Evolutionary conservation across 2,797 vertebrate species (phyloP).

Genomic region (Enteromius mattozi): DNA sequence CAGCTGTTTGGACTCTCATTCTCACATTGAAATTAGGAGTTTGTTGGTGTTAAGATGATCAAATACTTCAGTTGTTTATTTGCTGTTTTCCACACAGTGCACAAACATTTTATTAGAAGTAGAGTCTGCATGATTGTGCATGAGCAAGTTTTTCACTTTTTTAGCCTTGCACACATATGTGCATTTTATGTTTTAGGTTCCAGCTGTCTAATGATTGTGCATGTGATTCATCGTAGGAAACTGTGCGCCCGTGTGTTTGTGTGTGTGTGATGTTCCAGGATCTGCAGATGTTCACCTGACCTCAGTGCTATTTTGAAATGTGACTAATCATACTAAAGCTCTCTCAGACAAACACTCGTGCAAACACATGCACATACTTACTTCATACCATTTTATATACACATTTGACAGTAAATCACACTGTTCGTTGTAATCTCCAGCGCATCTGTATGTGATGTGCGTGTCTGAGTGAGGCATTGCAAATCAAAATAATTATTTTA

Average conservation of each 20-base stretch:
- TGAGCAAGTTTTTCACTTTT: not conserved
- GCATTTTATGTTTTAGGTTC: not conserved
- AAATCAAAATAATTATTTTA: not conserved
- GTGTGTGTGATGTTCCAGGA: not conserved
- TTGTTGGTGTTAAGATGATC: not conserved
- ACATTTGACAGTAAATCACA: not conserved
- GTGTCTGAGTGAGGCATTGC: not conserved
- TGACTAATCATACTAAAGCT: constrained; percentile 68
- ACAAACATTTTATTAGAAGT: not conserved
- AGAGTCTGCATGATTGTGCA: not conserved
- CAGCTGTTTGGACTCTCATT: not conserved
- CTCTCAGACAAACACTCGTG: constrained; percentile 3
- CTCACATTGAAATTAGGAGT: not conserved
- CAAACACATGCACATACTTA: not conserved
- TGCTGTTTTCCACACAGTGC: not conserved
- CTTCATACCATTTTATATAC: not conserved
- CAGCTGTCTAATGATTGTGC: not conserved
- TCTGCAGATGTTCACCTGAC: constrained; percentile 65
- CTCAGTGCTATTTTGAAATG: constrained; percentile 67
- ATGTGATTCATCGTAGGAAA: constrained; percentile 23
- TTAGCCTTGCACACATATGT: not conserved
- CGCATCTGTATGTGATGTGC: not conserved
- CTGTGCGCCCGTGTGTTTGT: not conserved
- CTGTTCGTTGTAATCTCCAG: not conserved
- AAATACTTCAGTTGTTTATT: not conserved